Evolutionary conservation across 2,888 invertebrate species (phyloP), one percentile per base, ranked within the genome.

Genomic region (Apotomis betuletana): DNA sequence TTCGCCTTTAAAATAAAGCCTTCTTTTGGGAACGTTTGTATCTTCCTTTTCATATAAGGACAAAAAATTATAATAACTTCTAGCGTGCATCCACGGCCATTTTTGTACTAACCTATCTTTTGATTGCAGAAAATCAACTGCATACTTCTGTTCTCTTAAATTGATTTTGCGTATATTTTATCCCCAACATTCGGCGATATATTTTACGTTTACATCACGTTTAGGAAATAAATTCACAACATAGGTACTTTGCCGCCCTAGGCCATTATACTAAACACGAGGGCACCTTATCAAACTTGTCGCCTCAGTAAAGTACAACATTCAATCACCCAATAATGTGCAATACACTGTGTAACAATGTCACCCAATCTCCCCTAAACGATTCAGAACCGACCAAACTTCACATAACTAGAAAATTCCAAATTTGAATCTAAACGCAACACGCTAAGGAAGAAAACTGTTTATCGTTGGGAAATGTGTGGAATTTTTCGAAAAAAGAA

Each of bases 291-390:
- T 91, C 91, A 90, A 89, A 88, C 82, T 89, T 90, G 91, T 90
- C 90, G 84, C 82, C 78, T 85, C 85, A 84, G 86, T 85, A 88
- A 89, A 91, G 90, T 88, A 87, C 84, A 83, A 85, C 88, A 90
- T 91, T 92, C 91, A 92, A 93, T 93, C 92, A 92, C 90, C 89
- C 90, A 92, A 92, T 93, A 93, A 92, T 92, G 92, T 90, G 90
- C 91, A 91, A 90, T 91, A 92, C 91, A 91, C 84, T 90, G 91
- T 90, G 86, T 91, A 87, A 93, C 92, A 92, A 90, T 90, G 92
- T 93, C 90, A 90, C 89, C 90, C 83, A 75, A 85, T 84, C 84
- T 84, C 87, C 85, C 87, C 80, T 79, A 81, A 77, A 74, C 58
- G 73, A 74, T 76, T 75, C 79, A 84, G 85, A 85, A 79, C 75